Evolutionary conservation across 2,888 invertebrate genomes (phyloP).

Genomic region (Drosophila neutralis): DNA sequence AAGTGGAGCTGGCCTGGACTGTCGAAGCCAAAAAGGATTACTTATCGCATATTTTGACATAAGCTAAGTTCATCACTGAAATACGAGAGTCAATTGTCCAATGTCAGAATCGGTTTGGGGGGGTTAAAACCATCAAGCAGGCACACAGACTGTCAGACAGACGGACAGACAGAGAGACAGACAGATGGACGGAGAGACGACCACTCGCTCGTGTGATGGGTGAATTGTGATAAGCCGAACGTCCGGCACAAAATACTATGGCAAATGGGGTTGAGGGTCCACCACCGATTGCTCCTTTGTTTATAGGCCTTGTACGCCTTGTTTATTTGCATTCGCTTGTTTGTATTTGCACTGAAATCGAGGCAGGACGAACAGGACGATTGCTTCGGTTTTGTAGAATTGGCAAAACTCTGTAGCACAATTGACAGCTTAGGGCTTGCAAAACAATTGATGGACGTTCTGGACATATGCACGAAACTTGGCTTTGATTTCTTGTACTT

Average conservation of each 20-base stretch:
- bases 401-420: conserved; percentile 70
- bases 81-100: conserved; percentile 80
- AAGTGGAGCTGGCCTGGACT: conserved; percentile 36
- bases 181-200: conserved; percentile 13
- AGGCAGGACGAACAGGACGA: conserved; percentile 54
- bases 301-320: conserved; percentile 72
- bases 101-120: conserved; percentile 34
- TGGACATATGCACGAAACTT: conserved; percentile 50
- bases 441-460: conserved; percentile 62
- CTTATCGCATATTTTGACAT: conserved; percentile 84
- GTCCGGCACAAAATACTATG: conserved; percentile 31
- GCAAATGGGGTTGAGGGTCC: conserved; percentile 11
- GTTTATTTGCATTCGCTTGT: conserved; percentile 79
- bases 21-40: conserved; percentile 81
- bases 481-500: conserved; percentile 45
- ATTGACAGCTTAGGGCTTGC: conserved; percentile 70
- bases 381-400: conserved; percentile 59
- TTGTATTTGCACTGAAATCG: conserved; percentile 80
- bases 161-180: conserved; percentile 25
- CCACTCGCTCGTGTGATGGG: conserved; percentile 67
- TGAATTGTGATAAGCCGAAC: conserved; percentile 77
- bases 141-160: conserved; percentile 16
- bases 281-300: conserved; percentile 70
- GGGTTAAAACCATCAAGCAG: conserved; percentile 50
- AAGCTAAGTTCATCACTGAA: conserved; percentile 82